phyloP scores from a whole-genome alignment of 2,888 invertebrate genomes.

The Eudasyphora cyanicolor region DNA sequence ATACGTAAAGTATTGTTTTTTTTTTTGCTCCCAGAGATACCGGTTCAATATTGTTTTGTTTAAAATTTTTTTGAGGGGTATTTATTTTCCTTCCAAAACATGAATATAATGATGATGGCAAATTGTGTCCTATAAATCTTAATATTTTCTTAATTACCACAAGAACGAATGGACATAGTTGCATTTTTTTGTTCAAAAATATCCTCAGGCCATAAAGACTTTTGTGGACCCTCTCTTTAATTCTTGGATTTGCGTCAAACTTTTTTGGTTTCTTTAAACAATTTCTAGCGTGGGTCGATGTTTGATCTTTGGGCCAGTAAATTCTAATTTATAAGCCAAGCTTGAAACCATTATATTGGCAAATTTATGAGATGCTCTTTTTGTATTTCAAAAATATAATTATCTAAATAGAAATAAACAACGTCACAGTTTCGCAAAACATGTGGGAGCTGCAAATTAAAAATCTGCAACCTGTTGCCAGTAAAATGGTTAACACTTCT shows the following conservation, averaged over 20 bases:
- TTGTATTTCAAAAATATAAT: background rate
- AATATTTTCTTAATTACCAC: background rate
- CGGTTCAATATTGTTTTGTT: slow-evolving; percentile 3
- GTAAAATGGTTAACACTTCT: background rate
- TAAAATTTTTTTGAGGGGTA: background rate
- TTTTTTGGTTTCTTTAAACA: background rate
- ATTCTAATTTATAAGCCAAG: background rate
- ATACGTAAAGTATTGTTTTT: background rate
- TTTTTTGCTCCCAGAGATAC: background rate
- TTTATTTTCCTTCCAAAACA: background rate
- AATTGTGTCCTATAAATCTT: slow-evolving; percentile 2
- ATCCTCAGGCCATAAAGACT: too few relatives aligned
- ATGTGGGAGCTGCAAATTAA: background rate
- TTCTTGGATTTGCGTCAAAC: background rate
- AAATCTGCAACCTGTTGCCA: background rate
- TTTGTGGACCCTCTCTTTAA: background rate
- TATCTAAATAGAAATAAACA: background rate
- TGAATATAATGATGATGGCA: background rate
- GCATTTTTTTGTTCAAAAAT: background rate
- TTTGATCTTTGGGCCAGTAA: background rate
- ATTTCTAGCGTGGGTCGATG: background rate
- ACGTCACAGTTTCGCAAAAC: too few relatives aligned
- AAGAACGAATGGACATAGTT: too few relatives aligned
- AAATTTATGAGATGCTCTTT: background rate
- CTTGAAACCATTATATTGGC: background rate